Base-by-base conservation (phyloP, 2,888 invertebrate species). In the Noctua comes region DNA sequence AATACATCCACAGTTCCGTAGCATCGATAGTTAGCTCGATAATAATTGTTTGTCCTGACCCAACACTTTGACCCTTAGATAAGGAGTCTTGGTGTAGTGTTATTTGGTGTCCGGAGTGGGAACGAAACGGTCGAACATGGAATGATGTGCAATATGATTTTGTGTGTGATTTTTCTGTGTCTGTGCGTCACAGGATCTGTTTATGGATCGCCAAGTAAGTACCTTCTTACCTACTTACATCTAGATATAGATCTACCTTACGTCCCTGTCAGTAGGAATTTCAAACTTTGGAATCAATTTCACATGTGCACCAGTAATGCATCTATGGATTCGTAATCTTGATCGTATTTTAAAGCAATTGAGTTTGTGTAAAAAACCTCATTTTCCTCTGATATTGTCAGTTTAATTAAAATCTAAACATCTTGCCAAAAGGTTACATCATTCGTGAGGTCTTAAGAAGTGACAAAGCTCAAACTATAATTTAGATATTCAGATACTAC, bases 1-100 rank as follows among this genome's bases (percentile, higher is more conserved):
- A 91, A 90, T 90, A 90, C 88, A 87, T 88, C 84, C 88, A 86
- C 87, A 90, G 90, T 93, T 93, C 91, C 90, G 91, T 92, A 90
- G 86, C 88, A 70, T 83, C 86, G 93, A 94, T 95, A 96, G 95
- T 65, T 72, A 92, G 91, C 90, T 87, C 83, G 95, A 95, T 96
- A 95, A 94, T 92, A 66, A 93, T 87, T 94, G 91, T 95, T 95
- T 93, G 95, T 94, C 92, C 90, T 94, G 95, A 96, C 95, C 96
- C 90, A 82, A 91, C 86, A 87, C 87, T 90, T 87, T 89, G 94
- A 94, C 93, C 95, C 91, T 78, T 77, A 81, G 94, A 94, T 95
- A 94, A 90, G 81, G 68, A 72, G 72, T 80, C 76, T 85, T 83
- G 90, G 76, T 82, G 80, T 79, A 51, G 84, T 89, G 91, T 95